phyloP scores from a whole-genome alignment of 2,113 vertebrate genomes.

The Grantiella picta region DNA sequence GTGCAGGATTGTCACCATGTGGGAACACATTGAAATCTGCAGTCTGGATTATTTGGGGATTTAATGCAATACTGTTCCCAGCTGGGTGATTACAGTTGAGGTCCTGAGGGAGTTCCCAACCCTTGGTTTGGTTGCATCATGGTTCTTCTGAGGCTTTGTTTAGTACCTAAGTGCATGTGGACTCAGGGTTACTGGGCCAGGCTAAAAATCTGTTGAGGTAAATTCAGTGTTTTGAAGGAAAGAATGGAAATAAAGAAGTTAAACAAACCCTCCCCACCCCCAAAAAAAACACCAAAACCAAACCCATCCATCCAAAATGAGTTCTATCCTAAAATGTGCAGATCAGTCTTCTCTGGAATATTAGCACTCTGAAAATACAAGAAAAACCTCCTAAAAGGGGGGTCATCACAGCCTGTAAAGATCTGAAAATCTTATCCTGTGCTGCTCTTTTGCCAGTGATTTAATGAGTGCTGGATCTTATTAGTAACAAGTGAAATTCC shows the following conservation, averaged over 20 bases:
- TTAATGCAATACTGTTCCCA: background rate
- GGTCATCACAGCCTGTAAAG: accelerated
- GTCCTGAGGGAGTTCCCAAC: background rate
- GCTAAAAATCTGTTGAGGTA: background rate
- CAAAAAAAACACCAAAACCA: too few relatives aligned
- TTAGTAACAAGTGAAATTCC: background rate
- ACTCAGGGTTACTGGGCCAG: background rate
- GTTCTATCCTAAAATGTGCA: background rate
- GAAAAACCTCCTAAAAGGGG: background rate
- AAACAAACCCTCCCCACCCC: background rate
- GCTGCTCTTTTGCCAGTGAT: background rate
- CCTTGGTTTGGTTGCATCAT: background rate
- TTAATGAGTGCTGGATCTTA: background rate
- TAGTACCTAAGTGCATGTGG: too few relatives aligned
- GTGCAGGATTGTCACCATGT: background rate
- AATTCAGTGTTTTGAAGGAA: background rate
- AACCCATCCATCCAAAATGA: background rate
- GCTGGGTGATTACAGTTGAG: background rate
- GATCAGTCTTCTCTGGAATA: background rate
- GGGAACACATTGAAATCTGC: background rate
- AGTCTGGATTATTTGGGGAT: background rate
- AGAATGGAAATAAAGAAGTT: background rate
- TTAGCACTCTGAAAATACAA: background rate
- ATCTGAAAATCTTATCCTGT: background rate
- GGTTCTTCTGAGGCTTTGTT: background rate